A percentile compares a stretch with the other conserved stretches of the same genome.
Evolutionary conservation across 30 jellyfish, hydroid and myxozoan species (phyloP).

Genomic region (Nemopilema nomurai): DNA sequence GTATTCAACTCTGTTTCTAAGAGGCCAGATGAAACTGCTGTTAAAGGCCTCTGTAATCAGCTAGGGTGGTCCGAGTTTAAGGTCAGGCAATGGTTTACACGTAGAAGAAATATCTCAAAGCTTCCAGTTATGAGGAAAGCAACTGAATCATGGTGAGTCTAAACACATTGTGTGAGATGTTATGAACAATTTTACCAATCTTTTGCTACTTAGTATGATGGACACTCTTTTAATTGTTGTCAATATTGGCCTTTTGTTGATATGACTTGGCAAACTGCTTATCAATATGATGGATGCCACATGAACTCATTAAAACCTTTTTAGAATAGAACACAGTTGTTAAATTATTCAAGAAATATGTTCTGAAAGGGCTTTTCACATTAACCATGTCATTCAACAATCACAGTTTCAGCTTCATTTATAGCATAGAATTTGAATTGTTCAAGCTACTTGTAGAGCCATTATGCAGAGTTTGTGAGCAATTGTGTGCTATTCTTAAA

Average conservation of each 20-base stretch:
- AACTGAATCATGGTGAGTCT: constrained; percentile 84
- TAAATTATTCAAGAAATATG: neutral
- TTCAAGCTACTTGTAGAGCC: too few species aligned
- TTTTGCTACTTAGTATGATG: too few species aligned
- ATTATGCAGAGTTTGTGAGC: too few species aligned
- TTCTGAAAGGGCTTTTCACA: neutral
- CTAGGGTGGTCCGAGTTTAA: constrained; percentile 83
- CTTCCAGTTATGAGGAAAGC: constrained; percentile 90
- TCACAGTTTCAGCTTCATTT: too few species aligned
- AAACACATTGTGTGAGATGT: neutral
- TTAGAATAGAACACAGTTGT: neutral
- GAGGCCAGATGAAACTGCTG: constrained; percentile 59
- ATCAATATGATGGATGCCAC: too few species aligned
- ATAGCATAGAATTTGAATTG: too few species aligned
- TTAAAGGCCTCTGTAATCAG: constrained; percentile 81
- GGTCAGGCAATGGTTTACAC: constrained; percentile 83
- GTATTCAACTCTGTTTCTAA: constrained; percentile 74
- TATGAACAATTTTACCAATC: neutral
- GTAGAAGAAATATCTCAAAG: constrained; percentile 75
- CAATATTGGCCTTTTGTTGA: neutral
- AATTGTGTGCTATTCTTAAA: too few species aligned
- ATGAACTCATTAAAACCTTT: neutral
- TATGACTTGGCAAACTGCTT: too few species aligned
- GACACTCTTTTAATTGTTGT: neutral
- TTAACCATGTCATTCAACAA: too few species aligned